A percentile compares a stretch with the other conserved stretches of the same genome.
Conservation (phyloP, 2,888 invertebrate species). For the Brachypalpus laphriformis region DNA sequence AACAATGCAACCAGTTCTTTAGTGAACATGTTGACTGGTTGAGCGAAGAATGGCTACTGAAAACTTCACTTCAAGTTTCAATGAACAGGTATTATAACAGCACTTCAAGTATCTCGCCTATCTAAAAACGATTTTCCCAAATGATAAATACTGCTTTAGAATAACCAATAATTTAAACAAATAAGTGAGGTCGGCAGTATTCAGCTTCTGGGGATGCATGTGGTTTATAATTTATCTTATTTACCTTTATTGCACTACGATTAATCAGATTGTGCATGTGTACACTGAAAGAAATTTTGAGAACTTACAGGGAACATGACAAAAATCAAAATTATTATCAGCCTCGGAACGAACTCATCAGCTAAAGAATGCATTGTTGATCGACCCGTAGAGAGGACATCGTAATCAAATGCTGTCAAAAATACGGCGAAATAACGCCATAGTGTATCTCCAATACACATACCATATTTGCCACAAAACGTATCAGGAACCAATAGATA, state of each 20-base stretch:
- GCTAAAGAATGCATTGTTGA: too few species aligned
- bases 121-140: not conserved
- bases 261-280: not conserved
- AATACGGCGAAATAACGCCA: too few species aligned
- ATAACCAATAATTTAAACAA: not conserved
- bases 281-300: too few species aligned
- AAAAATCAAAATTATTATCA: too few species aligned
- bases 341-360: too few species aligned
- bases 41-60: slow-evolving; percentile 17
- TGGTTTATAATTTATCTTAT: not conserved
- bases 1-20: not conserved
- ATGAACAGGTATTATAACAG: not conserved
- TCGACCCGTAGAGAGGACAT: too few species aligned
- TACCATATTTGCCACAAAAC: too few species aligned
- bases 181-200: not conserved
- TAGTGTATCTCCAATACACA: too few species aligned
- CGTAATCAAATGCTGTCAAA: too few species aligned
- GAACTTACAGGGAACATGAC: too few species aligned
- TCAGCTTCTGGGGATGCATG: not conserved
- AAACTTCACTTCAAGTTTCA: not conserved
- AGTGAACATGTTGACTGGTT: slow-evolving; percentile 20
- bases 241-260: not conserved
- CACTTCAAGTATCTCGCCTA: not conserved
- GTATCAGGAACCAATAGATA: too few species aligned
- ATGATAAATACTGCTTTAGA: not conserved